phyloP scores from a whole-genome alignment of 2,113 vertebrate species.

The Dipodomys ordii region DNA sequence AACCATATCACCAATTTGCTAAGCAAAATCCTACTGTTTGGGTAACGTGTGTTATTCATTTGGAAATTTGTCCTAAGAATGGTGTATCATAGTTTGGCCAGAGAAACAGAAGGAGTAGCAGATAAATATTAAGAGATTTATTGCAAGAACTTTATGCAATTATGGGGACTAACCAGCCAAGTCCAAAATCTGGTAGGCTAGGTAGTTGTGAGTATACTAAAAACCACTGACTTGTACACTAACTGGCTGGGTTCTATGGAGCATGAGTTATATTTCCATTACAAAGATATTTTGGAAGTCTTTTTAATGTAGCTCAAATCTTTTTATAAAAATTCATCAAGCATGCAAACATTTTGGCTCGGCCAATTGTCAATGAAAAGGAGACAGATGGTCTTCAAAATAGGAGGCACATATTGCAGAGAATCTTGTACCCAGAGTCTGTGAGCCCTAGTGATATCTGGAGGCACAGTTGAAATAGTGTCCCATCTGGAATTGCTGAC shows the following conservation, averaged over 20 bases:
- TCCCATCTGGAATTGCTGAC: slow-evolving; percentile 49
- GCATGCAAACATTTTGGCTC: slow-evolving; percentile 40
- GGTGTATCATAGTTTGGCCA: too few species aligned
- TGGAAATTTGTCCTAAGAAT: too few species aligned
- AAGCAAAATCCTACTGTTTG: too few species aligned
- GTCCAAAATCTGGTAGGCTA: background rate
- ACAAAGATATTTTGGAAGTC: slow-evolving; percentile 2
- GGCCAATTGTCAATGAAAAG: slow-evolving; percentile 56
- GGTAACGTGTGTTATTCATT: too few species aligned
- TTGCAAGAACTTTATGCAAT: background rate
- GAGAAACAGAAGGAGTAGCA: too few species aligned
- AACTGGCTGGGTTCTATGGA: slow-evolving; percentile 18
- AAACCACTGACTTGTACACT: background rate
- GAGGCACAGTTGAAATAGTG: slow-evolving; percentile 31
- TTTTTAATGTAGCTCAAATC: background rate
- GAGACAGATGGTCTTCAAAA: slow-evolving; percentile 66
- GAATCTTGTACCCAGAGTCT: background rate
- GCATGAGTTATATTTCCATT: slow-evolving; percentile 15
- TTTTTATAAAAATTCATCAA: background rate
- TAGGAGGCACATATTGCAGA: slow-evolving; percentile 22
- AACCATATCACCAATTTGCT: too few species aligned
- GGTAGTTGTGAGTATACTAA: background rate
- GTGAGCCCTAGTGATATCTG: slow-evolving; percentile 15
- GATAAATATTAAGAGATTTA: too few species aligned
- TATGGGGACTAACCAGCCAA: background rate